Percentiles rank a stretch among this genome's conserved stretches.
Evolutionary conservation across 1,140 invertebrate species (phyloP).

Genomic region (Trachymyrmex septentrionalis): DNA sequence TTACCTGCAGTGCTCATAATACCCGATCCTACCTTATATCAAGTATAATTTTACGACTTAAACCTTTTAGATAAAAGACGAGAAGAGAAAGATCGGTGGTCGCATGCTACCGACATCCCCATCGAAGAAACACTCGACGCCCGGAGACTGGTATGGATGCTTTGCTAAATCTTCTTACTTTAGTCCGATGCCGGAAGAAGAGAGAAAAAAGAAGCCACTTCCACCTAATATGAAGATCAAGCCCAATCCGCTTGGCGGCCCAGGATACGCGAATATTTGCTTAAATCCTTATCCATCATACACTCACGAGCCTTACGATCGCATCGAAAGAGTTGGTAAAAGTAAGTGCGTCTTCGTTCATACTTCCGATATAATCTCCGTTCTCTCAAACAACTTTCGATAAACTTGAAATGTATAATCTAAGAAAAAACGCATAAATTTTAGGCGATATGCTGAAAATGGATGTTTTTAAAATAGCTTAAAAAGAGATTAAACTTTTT

Average conservation of each 20-base stretch:
- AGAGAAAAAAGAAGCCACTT: conserved; percentile 24
- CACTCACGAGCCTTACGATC: conserved; percentile 74
- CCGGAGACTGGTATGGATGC: conserved; percentile 81
- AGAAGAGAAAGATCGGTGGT: conserved; percentile 43
- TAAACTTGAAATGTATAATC: conserved; percentile 20
- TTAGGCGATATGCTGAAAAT: not conserved
- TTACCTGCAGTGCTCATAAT: too few relatives aligned
- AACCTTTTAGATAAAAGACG: conserved; percentile 52
- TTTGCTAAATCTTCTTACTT: conserved; percentile 78
- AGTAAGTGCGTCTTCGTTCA: conserved; percentile 47
- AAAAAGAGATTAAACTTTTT: not conserved
- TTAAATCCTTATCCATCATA: conserved; percentile 77
- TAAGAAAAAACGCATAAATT: not conserved
- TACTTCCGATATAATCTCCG: conserved; percentile 13
- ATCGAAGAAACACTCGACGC: conserved; percentile 79
- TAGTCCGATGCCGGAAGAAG: conserved; percentile 58
- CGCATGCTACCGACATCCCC: conserved; percentile 74
- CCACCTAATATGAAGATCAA: conserved; percentile 79
- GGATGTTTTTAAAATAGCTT: not conserved
- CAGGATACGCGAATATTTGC: conserved; percentile 80
- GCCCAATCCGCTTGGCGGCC: conserved; percentile 79
- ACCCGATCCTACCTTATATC: too few relatives aligned
- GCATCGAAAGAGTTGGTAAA: conserved; percentile 18
- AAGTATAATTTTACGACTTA: conserved; percentile 2
- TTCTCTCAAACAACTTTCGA: not conserved